Percentiles rank a stretch among this genome's conserved stretches.
Evolutionary conservation across 23 tunicate species (phyloP).

Genomic region (Styela plicata): DNA sequence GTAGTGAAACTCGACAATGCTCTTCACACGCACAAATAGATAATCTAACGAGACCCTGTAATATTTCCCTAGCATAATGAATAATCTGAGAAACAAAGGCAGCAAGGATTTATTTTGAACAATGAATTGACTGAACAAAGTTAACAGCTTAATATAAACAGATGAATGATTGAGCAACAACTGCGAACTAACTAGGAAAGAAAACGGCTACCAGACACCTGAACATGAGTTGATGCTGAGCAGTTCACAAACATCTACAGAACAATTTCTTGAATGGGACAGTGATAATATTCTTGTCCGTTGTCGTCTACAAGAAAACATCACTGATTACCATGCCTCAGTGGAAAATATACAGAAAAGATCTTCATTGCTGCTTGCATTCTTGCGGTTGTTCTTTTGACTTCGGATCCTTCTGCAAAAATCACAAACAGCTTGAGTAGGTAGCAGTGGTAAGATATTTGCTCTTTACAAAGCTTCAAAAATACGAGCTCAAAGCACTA

Average conservation of each 20-base stretch:
- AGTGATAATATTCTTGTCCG: not conserved
- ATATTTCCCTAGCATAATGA: too few relatives aligned
- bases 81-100: too few relatives aligned
- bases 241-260: not conserved
- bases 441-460: not conserved
- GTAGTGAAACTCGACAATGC: too few relatives aligned
- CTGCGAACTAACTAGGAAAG: not conserved
- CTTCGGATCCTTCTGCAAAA: constrained; percentile 58
- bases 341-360: not conserved
- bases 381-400: constrained; percentile 78
- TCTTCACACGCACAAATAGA: too few relatives aligned
- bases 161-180: not conserved
- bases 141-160: not conserved
- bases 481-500: not conserved
- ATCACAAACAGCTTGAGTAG: not conserved
- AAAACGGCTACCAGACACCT: not conserved
- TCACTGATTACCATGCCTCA: not conserved
- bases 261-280: not conserved
- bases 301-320: not conserved
- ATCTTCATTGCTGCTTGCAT: constrained; percentile 80
- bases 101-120: not conserved
- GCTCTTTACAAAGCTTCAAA: too few relatives aligned
- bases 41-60: too few relatives aligned
- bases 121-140: not conserved
- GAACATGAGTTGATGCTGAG: too few relatives aligned